Conservation (phyloP, 2,888 invertebrate species). For the Polymixis lichenea region DNA sequence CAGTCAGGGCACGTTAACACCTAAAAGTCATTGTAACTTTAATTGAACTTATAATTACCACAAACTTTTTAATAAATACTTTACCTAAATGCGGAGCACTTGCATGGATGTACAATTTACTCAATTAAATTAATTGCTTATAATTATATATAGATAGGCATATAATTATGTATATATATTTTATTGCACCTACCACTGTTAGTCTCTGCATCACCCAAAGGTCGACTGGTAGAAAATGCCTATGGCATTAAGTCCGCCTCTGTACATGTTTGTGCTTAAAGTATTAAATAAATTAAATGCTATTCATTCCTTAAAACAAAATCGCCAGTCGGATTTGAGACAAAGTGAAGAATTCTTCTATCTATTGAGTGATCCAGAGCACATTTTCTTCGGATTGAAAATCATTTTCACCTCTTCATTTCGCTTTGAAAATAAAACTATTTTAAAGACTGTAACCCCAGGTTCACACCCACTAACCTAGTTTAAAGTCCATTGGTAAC, state of each 20-base stretch:
- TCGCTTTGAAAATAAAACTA: constrained; percentile 6
- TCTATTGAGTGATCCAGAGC: background rate
- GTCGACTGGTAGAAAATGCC: too few relatives aligned
- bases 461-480: constrained; percentile 30
- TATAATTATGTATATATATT: too few relatives aligned
- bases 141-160: too few relatives aligned
- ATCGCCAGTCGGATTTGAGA: background rate
- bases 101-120: background rate
- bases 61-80: background rate
- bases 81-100: background rate
- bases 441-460: background rate
- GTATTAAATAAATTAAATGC: too few relatives aligned
- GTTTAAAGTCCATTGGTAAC: constrained; percentile 36
- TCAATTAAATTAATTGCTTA: too few relatives aligned
- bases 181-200: too few relatives aligned
- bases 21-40: too few relatives aligned
- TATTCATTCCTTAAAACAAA: background rate
- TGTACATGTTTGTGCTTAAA: too few relatives aligned
- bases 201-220: too few relatives aligned
- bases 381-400: background rate
- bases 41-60: background rate
- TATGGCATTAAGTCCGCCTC: too few relatives aligned
- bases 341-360: background rate
- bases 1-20: too few relatives aligned
- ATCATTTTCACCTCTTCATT: background rate